Base-by-base conservation (phyloP, 1,140 invertebrate species). In the Anastrepha obliqua region DNA sequence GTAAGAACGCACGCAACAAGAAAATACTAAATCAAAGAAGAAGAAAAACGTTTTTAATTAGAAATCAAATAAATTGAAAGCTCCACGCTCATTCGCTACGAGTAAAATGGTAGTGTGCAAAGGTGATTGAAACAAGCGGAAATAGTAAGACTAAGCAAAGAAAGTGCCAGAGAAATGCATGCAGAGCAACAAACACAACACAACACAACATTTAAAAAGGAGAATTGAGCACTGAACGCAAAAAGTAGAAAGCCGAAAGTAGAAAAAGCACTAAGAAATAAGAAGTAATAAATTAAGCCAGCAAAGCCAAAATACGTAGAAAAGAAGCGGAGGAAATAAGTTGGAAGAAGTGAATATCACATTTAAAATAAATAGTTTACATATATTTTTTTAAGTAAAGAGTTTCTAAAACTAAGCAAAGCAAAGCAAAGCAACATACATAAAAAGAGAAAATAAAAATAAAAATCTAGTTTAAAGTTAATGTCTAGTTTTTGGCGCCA, bases 351-450 rank as follows among this genome's bases (percentile, higher is more conserved):
- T 51, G 47, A 81, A 81, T 86, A 86, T 42, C 58, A 86, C 58
- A 20, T 60, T 86, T 86, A 86, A 86, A 62, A 86, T 47, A 51
- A 20, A 64, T 62, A 86, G n/a, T 55, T 17, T 81, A 81, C 74
- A 86, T 62, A 62, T 64, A 64, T 86, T 62, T 62, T 87, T 87
- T 65, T 87, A 87, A 87, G 86, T 87, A 87, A 87, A 87, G 47
- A 87, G 64, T 87, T 87, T 87, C 60, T 62, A 87, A 87, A 87
- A 87, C 86, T 87, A 55, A 87, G 42, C 29, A 64, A 20, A 70
- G n/a, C 47, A 11, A 85, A 85, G 55, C 29, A 67, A 87, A 87
- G 20, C 60, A 65, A 6, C 20, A 20, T 60, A 86, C 58, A 42
- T 39, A 17, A 65, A 65, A 87, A 67, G 42, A 87, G 13, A 47